Evolutionary conservation across 2,888 invertebrate genomes (phyloP), one percentile per base, ranked within the genome.

Genomic region (Drosophila testacea): DNA sequence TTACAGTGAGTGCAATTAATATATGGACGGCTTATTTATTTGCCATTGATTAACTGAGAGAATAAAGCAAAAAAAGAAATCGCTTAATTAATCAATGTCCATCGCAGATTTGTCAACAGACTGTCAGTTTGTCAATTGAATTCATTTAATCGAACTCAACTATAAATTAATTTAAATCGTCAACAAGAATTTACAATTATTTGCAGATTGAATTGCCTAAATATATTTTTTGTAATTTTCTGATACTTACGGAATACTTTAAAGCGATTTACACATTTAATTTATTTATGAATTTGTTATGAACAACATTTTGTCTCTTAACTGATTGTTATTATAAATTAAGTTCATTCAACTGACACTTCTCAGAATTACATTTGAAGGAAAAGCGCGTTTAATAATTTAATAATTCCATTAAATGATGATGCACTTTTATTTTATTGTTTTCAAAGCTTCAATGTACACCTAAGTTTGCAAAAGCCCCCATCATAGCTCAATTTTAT

Each of bases 41-140:
- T 11, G 6, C 7, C 57, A 52, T 1, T 28, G 38, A 52, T 36
- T 34, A 34, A 54, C 38, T 44, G 39, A 34, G 27, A 22, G 4
- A 27, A 55, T 32, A 48, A 22, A n/a, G 6, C 6, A 2, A n/a
- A 13, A 2, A 41, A 7, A 41, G 41, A 6, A 9, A 1, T 13
- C 41, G 36, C 39, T 60, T 42, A 44, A 68, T 73, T 63, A 52
- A 64, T 46, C 51, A 42, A 28, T 52, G 52, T 5, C 11, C 44
- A 42, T 28, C 11, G 10, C 16, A 51, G 38, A 42, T 56, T 62
- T 65, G 51, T 71, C 71, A 54, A 66, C 47, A 62, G 16, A 42
- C 57, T 63, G 66, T 51, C 41, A 55, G n/a, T 44, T 48, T 60
- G 70, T 48, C 57, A 50, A 44, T 50, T 48, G 44, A 42, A 0